Evolutionary conservation across 2,797 vertebrate species (phyloP).

Genomic region (Botia almorhae): DNA sequence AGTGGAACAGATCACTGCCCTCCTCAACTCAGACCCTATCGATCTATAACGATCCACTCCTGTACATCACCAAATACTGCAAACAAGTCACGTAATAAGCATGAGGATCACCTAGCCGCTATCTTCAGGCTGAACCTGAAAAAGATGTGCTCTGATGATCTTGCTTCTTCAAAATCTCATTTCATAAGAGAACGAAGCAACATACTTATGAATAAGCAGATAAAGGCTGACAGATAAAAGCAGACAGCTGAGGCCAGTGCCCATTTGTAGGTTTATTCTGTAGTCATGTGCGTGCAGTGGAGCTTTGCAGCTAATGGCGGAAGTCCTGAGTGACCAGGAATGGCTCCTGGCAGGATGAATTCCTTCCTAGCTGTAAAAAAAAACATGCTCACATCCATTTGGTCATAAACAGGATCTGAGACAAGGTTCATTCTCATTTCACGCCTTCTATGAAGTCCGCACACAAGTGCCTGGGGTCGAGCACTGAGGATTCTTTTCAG

Average conservation of each 20-base stretch:
- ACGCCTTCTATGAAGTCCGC: constrained; percentile 34
- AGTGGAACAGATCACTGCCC: constrained; percentile 49
- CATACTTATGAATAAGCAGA: background rate
- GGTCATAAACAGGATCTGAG: constrained; percentile 60
- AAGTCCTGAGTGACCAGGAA: constrained; percentile 8
- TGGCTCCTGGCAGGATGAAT: constrained; percentile 39
- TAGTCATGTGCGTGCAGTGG: constrained; percentile 35
- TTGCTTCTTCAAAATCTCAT: background rate
- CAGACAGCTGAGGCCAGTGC: constrained; percentile 8
- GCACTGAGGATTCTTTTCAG: background rate
- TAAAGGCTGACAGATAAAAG: background rate
- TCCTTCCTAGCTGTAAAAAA: constrained; percentile 58
- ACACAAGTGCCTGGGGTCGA: background rate
- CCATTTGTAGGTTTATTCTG: constrained; percentile 24
- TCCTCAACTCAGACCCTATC: constrained; percentile 22
- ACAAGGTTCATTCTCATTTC: constrained; percentile 42
- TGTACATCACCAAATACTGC: background rate
- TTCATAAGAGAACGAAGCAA: background rate
- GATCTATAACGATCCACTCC: constrained; percentile 29
- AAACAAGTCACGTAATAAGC: constrained; percentile 5
- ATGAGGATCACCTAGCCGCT: background rate
- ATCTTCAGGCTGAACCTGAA: background rate
- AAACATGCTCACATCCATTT: constrained; percentile 33
- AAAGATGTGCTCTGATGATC: background rate
- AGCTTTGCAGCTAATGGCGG: constrained; percentile 5